Evolutionary conservation across 2,113 vertebrate genomes (phyloP).

Genomic region (Scophthalmus maximus): DNA sequence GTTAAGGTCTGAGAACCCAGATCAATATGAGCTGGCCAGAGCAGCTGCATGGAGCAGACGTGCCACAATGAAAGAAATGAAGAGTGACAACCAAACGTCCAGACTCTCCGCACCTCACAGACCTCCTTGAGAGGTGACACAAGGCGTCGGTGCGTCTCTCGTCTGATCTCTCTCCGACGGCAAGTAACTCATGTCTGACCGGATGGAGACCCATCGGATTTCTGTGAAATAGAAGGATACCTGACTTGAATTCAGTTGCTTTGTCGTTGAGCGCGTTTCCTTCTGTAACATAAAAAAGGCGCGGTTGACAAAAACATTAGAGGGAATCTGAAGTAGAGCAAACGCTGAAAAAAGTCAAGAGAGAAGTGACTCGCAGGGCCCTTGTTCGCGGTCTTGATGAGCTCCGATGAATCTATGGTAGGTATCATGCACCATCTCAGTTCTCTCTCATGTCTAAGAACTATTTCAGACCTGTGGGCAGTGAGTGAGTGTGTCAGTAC

Average conservation of each 20-base stretch:
- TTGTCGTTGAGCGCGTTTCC: not conserved
- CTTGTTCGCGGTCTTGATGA: too few species aligned
- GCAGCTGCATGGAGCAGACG: slow-evolving; percentile 57
- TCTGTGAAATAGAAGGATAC: not conserved
- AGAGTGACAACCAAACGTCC: slow-evolving; percentile 64
- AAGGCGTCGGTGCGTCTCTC: slow-evolving; percentile 26
- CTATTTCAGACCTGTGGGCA: not conserved
- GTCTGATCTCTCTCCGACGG: not conserved
- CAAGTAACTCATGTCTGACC: not conserved
- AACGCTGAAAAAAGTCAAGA: too few species aligned
- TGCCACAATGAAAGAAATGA: slow-evolving; percentile 70
- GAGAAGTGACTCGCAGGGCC: too few species aligned
- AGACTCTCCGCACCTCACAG: slow-evolving; percentile 44
- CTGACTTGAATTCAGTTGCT: not conserved
- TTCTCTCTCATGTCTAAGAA: slow-evolving; percentile 6
- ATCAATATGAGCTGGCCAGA: slow-evolving; percentile 66
- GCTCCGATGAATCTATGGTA: too few species aligned
- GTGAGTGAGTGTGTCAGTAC: not conserved
- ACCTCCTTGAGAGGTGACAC: slow-evolving; percentile 33
- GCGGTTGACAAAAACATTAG: too few species aligned
- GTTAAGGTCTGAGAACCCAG: slow-evolving; percentile 59
- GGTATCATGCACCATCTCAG: not conserved
- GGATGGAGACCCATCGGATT: not conserved
- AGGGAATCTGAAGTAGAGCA: too few species aligned
- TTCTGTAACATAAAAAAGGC: too few species aligned